A percentile compares a stretch with the other conserved stretches of the same genome.
phyloP scores from a whole-genome alignment of 2,888 invertebrate genomes.

The Strigamia crassipes region DNA sequence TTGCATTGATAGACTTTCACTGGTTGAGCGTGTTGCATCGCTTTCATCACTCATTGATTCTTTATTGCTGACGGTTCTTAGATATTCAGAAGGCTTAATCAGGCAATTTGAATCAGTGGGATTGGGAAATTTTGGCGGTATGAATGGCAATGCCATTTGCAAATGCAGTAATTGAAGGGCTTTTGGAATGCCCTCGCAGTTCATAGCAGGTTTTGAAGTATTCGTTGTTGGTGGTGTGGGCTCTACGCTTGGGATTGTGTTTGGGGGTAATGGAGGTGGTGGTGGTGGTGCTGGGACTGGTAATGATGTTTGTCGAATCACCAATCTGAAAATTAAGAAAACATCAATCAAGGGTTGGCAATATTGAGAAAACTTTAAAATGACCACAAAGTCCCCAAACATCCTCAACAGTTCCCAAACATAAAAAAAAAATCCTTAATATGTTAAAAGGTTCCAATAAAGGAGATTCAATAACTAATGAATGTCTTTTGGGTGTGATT shows the following conservation, averaged over 20 bases:
- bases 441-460: too few species aligned
- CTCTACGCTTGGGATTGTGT: constrained; percentile 48
- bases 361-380: too few species aligned
- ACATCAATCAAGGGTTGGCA: not conserved
- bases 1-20: constrained; percentile 47
- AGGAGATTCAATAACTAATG: too few species aligned
- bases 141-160: constrained; percentile 84
- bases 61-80: constrained; percentile 70
- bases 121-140: constrained; percentile 86
- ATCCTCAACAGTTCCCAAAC: too few species aligned
- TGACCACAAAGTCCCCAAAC: too few species aligned
- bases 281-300: constrained; percentile 53
- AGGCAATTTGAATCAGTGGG: constrained; percentile 75
- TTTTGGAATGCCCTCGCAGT: constrained; percentile 44
- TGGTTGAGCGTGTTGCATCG: constrained; percentile 32
- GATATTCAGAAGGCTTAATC: constrained; percentile 90
- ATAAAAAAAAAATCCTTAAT: too few species aligned
- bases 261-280: constrained; percentile 53
- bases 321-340: constrained; percentile 20
- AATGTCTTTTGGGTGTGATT: too few species aligned
- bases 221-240: constrained; percentile 47
- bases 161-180: constrained; percentile 58
- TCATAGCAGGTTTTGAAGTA: constrained; percentile 27
- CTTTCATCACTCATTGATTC: constrained; percentile 44
- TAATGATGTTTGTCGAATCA: constrained; percentile 50